Percentiles rank a stretch among this genome's conserved stretches.
Conservation (phyloP, 1,140 invertebrate genomes). For the Babylonia areolata region DNA sequence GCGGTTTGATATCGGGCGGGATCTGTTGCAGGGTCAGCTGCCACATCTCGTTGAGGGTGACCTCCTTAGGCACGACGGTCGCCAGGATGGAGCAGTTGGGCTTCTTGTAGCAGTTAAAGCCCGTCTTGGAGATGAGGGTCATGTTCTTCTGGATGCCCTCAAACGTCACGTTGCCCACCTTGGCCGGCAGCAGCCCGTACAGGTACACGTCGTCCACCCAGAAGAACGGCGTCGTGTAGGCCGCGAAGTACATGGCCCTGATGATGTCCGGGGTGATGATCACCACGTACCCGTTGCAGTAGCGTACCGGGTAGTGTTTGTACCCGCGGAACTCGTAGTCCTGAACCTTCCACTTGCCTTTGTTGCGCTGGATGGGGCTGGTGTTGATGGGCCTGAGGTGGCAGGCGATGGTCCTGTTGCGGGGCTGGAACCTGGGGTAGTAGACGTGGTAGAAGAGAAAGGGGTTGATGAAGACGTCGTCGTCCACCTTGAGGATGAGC, state of each 20-base stretch:
- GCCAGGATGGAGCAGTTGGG: conserved; percentile 42
- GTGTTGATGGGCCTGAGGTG: conserved; percentile 50
- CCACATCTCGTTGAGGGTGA: conserved; percentile 35
- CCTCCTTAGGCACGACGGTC: conserved; percentile 25
- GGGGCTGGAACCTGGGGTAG: conserved; percentile 10
- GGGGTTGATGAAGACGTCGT: conserved; percentile 89
- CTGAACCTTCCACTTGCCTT: conserved; percentile 39
- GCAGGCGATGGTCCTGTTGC: conserved; percentile 48
- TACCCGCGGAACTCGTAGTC: conserved; percentile 53
- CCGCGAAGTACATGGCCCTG: conserved; percentile 65
- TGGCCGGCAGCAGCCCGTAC: conserved; percentile 69
- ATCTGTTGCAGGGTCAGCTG: conserved; percentile 15
- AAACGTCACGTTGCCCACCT: conserved; percentile 47
- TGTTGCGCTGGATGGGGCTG: conserved; percentile 46
- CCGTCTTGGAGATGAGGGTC: conserved; percentile 43
- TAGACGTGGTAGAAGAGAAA: conserved; percentile 70
- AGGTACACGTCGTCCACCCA: conserved; percentile 76
- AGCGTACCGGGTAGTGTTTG: conserved; percentile 58
- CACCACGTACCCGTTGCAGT: conserved; percentile 75
- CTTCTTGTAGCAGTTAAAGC: conserved; percentile 47
- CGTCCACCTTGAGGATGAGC: conserved; percentile 91
- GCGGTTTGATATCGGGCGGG: not conserved
- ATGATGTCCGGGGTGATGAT: conserved; percentile 73
- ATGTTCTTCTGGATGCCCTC: conserved; percentile 48
- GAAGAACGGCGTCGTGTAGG: conserved; percentile 66